A percentile compares a stretch with the other conserved stretches of the same genome.
phyloP scores from a whole-genome alignment of 2,113 vertebrate genomes.

The Sebastes schlegelii region DNA sequence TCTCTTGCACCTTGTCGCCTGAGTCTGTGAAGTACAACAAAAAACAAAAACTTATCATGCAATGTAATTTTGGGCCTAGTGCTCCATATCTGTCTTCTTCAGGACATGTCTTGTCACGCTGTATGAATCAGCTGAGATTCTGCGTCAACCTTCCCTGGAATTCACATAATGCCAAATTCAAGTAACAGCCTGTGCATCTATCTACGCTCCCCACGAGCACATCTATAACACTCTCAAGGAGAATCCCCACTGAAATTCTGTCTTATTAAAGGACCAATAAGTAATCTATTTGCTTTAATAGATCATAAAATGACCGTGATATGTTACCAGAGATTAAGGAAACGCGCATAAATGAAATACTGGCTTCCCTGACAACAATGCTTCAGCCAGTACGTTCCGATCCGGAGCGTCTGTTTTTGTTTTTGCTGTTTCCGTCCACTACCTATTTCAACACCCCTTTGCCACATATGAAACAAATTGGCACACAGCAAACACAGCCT shows the following conservation, averaged over 20 bases:
- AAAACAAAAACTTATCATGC: neutral
- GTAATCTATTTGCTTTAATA: too few relatives aligned
- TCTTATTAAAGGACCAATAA: neutral
- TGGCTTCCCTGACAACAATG: too few relatives aligned
- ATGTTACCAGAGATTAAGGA: too few relatives aligned
- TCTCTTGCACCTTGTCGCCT: slow-evolving; percentile 77
- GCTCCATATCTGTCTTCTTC: slow-evolving; percentile 19
- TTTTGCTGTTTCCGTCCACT: too few relatives aligned
- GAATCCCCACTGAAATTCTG: neutral
- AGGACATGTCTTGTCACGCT: slow-evolving; percentile 59
- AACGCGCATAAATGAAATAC: too few relatives aligned
- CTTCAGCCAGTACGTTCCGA: too few relatives aligned
- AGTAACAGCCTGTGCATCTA: slow-evolving; percentile 50
- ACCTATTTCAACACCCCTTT: too few relatives aligned
- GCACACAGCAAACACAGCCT: too few relatives aligned
- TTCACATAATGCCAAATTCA: slow-evolving; percentile 52
- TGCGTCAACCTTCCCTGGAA: slow-evolving; percentile 52
- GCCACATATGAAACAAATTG: too few relatives aligned
- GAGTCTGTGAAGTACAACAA: slow-evolving; percentile 70
- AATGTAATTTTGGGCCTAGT: neutral
- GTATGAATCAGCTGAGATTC: slow-evolving; percentile 38
- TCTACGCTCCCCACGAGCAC: neutral
- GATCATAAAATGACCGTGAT: too few relatives aligned
- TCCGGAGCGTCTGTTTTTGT: too few relatives aligned
- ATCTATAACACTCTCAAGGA: neutral